phyloP scores from a whole-genome alignment of 2,113 vertebrate genomes.

The Xyliphius kryptos region DNA sequence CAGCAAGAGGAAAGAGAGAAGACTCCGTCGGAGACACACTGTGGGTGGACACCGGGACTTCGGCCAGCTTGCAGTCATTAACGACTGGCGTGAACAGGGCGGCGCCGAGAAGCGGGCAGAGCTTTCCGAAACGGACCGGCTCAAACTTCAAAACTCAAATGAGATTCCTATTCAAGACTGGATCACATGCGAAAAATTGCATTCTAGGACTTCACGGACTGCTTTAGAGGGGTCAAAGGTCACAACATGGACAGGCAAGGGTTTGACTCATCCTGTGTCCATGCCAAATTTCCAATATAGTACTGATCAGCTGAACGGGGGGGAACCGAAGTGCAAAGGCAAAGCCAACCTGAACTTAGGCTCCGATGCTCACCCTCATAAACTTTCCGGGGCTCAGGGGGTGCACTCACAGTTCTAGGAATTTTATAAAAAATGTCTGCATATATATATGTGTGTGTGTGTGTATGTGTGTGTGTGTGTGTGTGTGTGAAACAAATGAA shows the following conservation, averaged over 20 bases:
- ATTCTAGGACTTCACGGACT: constrained; percentile 61
- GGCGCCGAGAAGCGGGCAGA: constrained; percentile 67
- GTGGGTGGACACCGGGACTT: constrained; percentile 91
- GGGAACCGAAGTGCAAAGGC: constrained; percentile 69
- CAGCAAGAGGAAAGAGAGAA: constrained; percentile 77
- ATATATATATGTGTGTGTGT: no score
- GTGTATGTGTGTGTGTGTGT: no score
- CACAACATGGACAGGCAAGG: constrained; percentile 30
- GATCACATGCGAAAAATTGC: constrained; percentile 77
- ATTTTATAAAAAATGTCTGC: constrained; percentile 72
- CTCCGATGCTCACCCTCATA: constrained; percentile 76
- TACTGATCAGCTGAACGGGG: constrained; percentile 76
- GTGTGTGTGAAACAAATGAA: no score
- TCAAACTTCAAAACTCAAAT: constrained; percentile 78
- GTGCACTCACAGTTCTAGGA: constrained; percentile 82
- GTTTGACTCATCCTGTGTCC: constrained; percentile 39
- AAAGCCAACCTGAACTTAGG: constrained; percentile 62
- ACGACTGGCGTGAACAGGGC: constrained; percentile 79
- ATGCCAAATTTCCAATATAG: constrained; percentile 50
- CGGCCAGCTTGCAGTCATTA: constrained; percentile 76
- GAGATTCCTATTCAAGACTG: constrained; percentile 83
- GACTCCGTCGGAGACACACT: constrained; percentile 85
- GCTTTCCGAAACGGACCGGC: constrained; percentile 72
- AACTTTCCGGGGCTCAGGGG: constrained; percentile 78
- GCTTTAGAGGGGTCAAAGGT: constrained; percentile 51